Conservation (phyloP, 92 coral and sea anemone genomes). For the Phenganax marumi region DNA sequence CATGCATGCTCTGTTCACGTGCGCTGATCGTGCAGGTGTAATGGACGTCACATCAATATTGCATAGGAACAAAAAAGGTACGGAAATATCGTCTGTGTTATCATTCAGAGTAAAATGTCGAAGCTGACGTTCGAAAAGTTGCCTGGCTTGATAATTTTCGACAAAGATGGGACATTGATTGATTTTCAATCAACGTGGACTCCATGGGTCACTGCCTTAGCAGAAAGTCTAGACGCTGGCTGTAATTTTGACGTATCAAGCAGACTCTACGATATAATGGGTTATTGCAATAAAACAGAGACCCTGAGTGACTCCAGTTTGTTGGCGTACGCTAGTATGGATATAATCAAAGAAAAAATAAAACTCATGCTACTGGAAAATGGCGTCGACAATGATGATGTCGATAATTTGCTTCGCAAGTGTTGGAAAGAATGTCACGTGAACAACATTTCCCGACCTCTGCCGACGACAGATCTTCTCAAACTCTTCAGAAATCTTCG, state of each 20-base stretch:
- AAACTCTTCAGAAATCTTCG: slow-evolving; percentile 69
- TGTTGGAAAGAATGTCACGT: slow-evolving; percentile 78
- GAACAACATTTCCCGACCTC: slow-evolving; percentile 64
- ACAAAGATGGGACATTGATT: slow-evolving; percentile 95
- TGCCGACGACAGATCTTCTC: slow-evolving; percentile 77
- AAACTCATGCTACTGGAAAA: slow-evolving; percentile 69
- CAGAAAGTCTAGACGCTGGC: slow-evolving; percentile 66
- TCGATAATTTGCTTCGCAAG: slow-evolving; percentile 63
- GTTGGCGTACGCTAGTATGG: slow-evolving; percentile 89
- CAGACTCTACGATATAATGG: slow-evolving; percentile 75
- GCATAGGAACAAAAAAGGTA: neutral
- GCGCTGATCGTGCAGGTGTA: neutral
- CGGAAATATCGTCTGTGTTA: neutral
- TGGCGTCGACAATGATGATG: slow-evolving; percentile 60
- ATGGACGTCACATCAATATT: neutral
- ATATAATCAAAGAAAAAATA: slow-evolving; percentile 74
- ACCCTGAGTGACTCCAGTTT: slow-evolving; percentile 73
- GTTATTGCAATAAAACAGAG: slow-evolving; percentile 73
- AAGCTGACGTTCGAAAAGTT: slow-evolving; percentile 23
- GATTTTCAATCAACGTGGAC: slow-evolving; percentile 89
- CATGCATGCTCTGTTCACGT: neutral
- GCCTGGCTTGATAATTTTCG: slow-evolving; percentile 80
- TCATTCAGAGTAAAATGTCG: neutral
- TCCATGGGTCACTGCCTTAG: slow-evolving; percentile 85
- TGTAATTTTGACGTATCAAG: slow-evolving; percentile 72